These are phyloP conservation scores for Pelodytes ibericus DNA, from an alignment of 2,797 vertebrate genomes.

Conservation along the genomic window DNA sequence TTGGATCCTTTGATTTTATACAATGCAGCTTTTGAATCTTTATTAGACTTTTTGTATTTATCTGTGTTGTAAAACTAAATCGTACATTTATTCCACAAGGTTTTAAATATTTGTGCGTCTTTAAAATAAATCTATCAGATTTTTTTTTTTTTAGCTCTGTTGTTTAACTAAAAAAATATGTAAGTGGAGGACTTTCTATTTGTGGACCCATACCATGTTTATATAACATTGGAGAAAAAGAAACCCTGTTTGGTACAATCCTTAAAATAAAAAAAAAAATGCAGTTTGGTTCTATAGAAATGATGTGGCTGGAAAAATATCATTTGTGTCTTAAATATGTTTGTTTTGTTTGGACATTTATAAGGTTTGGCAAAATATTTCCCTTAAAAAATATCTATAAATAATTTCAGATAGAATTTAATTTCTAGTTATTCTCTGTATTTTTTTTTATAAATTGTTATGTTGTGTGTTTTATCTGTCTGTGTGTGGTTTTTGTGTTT, in stretches of 20 bases:
- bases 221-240: neutral
- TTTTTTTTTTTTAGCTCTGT: neutral
- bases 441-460: neutral
- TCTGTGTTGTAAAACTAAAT: neutral
- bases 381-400: no score
- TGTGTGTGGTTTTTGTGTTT: neutral
- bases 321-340: no score
- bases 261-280: neutral
- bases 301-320: no score
- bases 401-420: no score
- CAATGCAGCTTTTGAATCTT: neutral
- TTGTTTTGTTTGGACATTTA: no score
- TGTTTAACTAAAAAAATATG: no score
- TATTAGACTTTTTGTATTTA: neutral
- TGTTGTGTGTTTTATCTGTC: neutral
- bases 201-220: no score
- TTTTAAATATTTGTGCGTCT: neutral
- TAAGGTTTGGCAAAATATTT: no score
- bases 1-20: constrained; percentile 23
- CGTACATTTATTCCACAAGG: neutral
- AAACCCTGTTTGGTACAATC: neutral
- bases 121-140: neutral
- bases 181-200: no score
- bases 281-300: no score
- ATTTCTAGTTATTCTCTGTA: neutral